A percentile compares a stretch with the other conserved stretches of the same genome.
phyloP scores from a whole-genome alignment of 2,797 vertebrate genomes.

The Anniella stebbinsi region DNA sequence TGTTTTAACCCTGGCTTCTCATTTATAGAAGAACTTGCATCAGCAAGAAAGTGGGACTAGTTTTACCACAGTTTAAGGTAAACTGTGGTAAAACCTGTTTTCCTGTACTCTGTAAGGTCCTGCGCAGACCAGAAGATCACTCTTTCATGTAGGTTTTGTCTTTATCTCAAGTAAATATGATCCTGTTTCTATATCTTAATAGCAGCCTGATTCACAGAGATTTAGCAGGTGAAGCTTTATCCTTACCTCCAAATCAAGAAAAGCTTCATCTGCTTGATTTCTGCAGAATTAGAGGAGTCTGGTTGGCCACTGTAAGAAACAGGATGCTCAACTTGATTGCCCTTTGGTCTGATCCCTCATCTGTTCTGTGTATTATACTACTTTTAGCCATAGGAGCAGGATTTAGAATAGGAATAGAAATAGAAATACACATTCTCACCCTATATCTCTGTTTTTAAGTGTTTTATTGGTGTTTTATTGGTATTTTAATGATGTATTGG shows the following conservation, averaged over 20 bases:
- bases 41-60: background rate
- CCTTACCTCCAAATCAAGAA: background rate
- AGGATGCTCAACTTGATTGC: background rate
- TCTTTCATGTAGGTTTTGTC: background rate
- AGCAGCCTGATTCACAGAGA: background rate
- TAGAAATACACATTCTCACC: background rate
- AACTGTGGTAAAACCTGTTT: background rate
- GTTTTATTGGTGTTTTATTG: too few species aligned
- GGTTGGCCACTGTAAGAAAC: background rate
- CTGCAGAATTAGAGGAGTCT: background rate
- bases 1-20: background rate
- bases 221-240: background rate
- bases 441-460: fast-evolving
- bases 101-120: background rate
- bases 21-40: background rate
- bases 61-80: background rate
- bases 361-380: background rate
- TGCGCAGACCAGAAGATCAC: background rate
- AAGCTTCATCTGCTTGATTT: background rate
- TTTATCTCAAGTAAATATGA: background rate
- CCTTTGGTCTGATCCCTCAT: background rate
- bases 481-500: too few species aligned
- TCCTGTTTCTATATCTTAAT: background rate
- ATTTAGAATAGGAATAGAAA: too few species aligned
- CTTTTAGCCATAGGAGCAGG: background rate